These are phyloP conservation scores for Drosophila ezoana DNA, from an alignment of 2,888 invertebrate species.

Conservation along the genomic window DNA sequence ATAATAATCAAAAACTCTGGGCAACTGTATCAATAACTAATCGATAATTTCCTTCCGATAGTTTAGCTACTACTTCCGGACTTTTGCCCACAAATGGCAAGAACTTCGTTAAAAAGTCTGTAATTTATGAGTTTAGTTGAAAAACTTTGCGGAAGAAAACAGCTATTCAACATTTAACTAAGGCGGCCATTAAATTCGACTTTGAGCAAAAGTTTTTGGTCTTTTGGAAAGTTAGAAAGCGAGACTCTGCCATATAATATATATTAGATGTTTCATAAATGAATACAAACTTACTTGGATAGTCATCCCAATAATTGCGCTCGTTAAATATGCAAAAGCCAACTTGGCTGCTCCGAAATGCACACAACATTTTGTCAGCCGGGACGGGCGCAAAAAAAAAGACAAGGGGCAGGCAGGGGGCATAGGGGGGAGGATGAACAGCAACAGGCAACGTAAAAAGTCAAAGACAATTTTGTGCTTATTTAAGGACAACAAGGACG, in stretches of 20 bases:
- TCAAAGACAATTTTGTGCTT: constrained; percentile 31
- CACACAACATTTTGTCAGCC: constrained; percentile 47
- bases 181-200: constrained; percentile 28
- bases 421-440: background rate
- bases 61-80: constrained; percentile 5
- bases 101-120: no score
- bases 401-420: background rate
- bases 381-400: background rate
- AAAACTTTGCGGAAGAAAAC: constrained; percentile 21
- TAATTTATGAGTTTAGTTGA: constrained; percentile 2
- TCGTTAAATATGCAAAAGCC: constrained; percentile 67
- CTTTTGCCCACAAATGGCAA: no score
- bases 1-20: no score
- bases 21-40: background rate
- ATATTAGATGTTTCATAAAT: constrained; percentile 50
- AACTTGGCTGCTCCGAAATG: constrained; percentile 54
- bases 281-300: constrained; percentile 58
- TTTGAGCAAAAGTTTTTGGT: constrained; percentile 27
- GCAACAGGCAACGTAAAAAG: constrained; percentile 17
- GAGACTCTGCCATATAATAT: constrained; percentile 18
- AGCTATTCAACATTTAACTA: constrained; percentile 23
- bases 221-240: background rate
- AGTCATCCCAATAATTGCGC: constrained; percentile 69
- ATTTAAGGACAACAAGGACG: constrained; percentile 23
- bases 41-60: background rate